Evolutionary conservation across 53 echinoderm and acorn worm genomes (phyloP), one percentile per base, ranked within the genome.

Genomic region (Patiria pectinifera): DNA sequence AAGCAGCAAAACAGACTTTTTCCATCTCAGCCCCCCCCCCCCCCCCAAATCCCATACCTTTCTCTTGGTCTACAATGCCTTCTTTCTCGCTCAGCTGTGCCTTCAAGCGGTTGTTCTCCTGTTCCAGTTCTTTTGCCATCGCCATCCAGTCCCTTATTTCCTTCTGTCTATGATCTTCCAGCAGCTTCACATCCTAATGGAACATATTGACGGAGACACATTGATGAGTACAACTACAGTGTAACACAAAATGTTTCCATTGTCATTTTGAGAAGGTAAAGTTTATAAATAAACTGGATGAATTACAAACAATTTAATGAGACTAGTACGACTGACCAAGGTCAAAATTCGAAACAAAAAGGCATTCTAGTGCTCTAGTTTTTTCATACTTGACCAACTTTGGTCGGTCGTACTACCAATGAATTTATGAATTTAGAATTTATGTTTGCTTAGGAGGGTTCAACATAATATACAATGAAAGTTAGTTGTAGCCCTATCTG

Each of bases 21-120:
- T 60, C 60, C 69, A 83, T n/a, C n/a, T n/a, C n/a, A n/a, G 49
- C 6, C 53, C 8, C 8, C 53, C 53, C 53, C 53, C 53, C 53
- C 0, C 8, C 53, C 53, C 53, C 53, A 0, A 35, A 35, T 22
- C 47, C 6, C 49, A 49, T 85, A 98, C 98, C 96, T 82, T 94
- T 96, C 92, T 98, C 96, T 84, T 93, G 86, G 63, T 61, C 90
- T 26, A 94, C 96, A 21, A 94, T 71, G 10, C 96, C 96, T 45
- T 96, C 95, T 60, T 93, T 95, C 81, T 94, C 96, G 79, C 92
- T 93, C 5, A 98, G 83, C 84, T 96, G 93, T 71, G 84, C 26
- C 80, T 94, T 98, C 14, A 98, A 90, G 35, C 89, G 74, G n/a
- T 89, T 66, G 89, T 96, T 98, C 66, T 95, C 93, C 44, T 69